A percentile compares a stretch with the other conserved stretches of the same genome.
These are phyloP conservation scores for Drosophila pseudotalamancana DNA, from an alignment of 2,888 invertebrate species.

Conservation along the genomic window DNA sequence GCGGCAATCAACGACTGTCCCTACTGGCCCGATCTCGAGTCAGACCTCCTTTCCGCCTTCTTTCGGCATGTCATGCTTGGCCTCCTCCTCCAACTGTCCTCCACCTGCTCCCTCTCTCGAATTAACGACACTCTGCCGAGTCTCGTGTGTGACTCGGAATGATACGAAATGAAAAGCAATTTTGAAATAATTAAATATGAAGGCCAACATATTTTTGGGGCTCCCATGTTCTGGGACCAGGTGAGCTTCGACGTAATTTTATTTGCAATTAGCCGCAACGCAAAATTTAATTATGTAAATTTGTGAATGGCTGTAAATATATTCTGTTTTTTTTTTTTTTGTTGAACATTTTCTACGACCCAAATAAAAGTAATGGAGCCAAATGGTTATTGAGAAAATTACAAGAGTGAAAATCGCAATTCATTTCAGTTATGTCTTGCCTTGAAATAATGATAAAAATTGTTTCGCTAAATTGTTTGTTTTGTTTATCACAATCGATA, in stretches of 20 bases:
- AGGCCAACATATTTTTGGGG: constrained; percentile 35
- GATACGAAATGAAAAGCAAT: constrained; percentile 65
- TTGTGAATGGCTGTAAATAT: constrained; percentile 10
- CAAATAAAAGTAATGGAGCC: background rate
- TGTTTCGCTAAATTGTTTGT: background rate
- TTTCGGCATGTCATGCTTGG: constrained; percentile 62
- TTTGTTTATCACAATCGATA: too few relatives aligned
- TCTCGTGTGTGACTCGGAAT: constrained; percentile 34
- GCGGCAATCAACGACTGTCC: constrained; percentile 44
- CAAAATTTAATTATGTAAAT: constrained; percentile 40
- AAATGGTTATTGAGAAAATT: background rate
- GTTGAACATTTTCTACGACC: constrained; percentile 5
- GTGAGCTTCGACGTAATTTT: constrained; percentile 25
- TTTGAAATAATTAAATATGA: constrained; percentile 73
- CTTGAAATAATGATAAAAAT: background rate
- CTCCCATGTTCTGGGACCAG: constrained; percentile 19
- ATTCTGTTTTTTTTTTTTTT: too few relatives aligned
- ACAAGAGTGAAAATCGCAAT: constrained; percentile 3
- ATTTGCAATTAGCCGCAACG: constrained; percentile 37
- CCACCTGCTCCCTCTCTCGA: constrained; percentile 42
- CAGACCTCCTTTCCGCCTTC: constrained; percentile 39
- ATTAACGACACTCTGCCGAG: constrained; percentile 59
- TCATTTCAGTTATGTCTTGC: background rate
- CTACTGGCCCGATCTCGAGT: constrained; percentile 12
- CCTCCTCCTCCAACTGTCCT: constrained; percentile 26